These are phyloP conservation scores for Leuciscus idus DNA, from an alignment of 2,113 vertebrate genomes.

Conservation along the genomic window DNA sequence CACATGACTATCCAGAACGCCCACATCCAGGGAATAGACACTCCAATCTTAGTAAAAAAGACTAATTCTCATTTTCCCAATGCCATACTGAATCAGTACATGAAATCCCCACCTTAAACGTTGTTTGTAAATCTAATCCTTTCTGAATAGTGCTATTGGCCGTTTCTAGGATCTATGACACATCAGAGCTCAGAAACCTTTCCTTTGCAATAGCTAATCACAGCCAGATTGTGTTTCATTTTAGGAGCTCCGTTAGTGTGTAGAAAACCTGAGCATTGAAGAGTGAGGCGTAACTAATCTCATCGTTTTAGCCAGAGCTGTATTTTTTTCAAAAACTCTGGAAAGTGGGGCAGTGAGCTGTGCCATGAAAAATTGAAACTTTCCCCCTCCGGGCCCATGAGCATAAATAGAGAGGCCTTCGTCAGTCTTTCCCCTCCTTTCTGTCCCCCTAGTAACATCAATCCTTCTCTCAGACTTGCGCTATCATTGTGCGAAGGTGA, in stretches of 20 bases:
- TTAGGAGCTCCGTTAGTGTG: not conserved
- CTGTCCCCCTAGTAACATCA: conserved; percentile 1
- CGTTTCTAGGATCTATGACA: conserved; percentile 14
- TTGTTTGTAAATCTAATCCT: conserved; percentile 4
- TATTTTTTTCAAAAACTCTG: conserved; percentile 19
- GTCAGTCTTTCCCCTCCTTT: not conserved
- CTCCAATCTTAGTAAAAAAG: not conserved
- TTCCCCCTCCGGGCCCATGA: conserved; percentile 26
- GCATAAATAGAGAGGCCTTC: conserved; percentile 41
- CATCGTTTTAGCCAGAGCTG: conserved; percentile 28
- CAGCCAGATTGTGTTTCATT: conserved; percentile 7
- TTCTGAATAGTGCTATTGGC: conserved; percentile 13
- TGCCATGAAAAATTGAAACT: conserved; percentile 48
- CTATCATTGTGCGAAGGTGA: conserved; percentile 9
- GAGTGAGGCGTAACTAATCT: conserved; percentile 43
- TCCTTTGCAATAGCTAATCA: conserved; percentile 25
- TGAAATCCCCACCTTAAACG: not conserved
- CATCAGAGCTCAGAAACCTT: conserved; percentile 26
- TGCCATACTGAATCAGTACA: not conserved
- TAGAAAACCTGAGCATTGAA: conserved; percentile 18
- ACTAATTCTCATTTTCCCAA: not conserved
- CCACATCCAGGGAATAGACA: not conserved
- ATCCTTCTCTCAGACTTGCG: not conserved
- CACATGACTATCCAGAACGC: not conserved
- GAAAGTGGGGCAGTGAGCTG: conserved; percentile 44